Conservation (phyloP, 1,140 invertebrate genomes). For the Solen grandis region DNA sequence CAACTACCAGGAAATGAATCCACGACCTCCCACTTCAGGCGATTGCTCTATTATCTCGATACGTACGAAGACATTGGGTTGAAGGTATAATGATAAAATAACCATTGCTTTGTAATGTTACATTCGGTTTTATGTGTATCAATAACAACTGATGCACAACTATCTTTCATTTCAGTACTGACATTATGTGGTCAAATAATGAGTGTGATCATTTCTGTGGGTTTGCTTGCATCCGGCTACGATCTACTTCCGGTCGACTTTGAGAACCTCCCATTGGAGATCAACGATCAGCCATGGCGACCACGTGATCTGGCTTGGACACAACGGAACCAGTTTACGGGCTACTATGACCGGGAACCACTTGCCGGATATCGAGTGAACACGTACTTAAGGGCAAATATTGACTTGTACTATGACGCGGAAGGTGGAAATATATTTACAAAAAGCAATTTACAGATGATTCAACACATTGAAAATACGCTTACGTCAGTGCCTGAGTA, state of each 20-base stretch:
- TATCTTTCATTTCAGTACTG: slow-evolving; percentile 48
- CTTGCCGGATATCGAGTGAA: slow-evolving; percentile 13
- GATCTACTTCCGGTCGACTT: slow-evolving; percentile 65
- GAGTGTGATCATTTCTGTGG: slow-evolving; percentile 60
- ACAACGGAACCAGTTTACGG: slow-evolving; percentile 9
- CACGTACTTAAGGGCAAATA: slow-evolving; percentile 15
- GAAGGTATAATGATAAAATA: too few relatives aligned
- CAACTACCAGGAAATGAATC: too few relatives aligned
- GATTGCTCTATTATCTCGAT: too few relatives aligned
- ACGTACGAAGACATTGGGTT: too few relatives aligned
- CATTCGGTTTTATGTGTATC: too few relatives aligned
- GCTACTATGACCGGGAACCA: slow-evolving; percentile 33
- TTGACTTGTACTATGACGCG: slow-evolving; percentile 47
- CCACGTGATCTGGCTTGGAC: slow-evolving; percentile 57
- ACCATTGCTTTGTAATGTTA: too few relatives aligned
- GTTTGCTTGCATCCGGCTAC: slow-evolving; percentile 56
- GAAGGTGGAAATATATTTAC: slow-evolving; percentile 55
- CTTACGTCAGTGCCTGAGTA: slow-evolving; percentile 36
- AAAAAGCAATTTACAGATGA: slow-evolving; percentile 39
- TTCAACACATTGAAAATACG: slow-evolving; percentile 55
- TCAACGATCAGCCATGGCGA: slow-evolving; percentile 54
- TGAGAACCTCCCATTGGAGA: slow-evolving; percentile 62
- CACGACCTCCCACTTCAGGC: too few relatives aligned
- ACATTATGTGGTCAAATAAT: slow-evolving; percentile 45
- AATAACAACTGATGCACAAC: too few relatives aligned